Evolutionary conservation across 2,113 vertebrate genomes (phyloP).

Genomic region (Calidris pugnax): DNA sequence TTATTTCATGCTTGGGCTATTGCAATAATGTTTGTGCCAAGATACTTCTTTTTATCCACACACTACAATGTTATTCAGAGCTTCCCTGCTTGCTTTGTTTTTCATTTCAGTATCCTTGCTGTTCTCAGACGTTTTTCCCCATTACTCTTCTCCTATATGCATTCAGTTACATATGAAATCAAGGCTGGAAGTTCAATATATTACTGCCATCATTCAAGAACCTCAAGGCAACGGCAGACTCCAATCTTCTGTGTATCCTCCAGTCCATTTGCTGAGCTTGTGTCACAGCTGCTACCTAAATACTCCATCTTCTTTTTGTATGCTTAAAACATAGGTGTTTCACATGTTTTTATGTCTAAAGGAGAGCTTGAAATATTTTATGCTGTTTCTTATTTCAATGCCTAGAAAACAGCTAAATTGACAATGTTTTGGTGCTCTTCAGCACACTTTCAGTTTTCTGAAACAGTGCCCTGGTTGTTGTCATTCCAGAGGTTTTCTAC

Average conservation of each 20-base stretch:
- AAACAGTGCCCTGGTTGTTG: slow-evolving; percentile 3
- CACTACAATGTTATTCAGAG: not conserved
- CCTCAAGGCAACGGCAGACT: not conserved
- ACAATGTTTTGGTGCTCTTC: not conserved
- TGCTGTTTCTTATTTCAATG: not conserved
- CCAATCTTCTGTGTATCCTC: not conserved
- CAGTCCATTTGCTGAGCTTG: not conserved
- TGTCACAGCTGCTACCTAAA: not conserved
- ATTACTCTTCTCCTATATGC: not conserved
- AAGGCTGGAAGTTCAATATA: not conserved
- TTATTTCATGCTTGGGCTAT: slow-evolving; percentile 21
- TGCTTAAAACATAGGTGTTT: not conserved
- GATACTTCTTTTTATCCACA: not conserved
- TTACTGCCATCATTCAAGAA: not conserved
- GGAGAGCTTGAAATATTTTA: not conserved
- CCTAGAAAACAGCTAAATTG: not conserved
- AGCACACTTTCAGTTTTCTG: not conserved
- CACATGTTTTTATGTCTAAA: not conserved
- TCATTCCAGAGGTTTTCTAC: slow-evolving; percentile 29
- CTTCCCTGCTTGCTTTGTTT: not conserved
- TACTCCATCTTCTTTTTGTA: not conserved
- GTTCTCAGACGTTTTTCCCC: not conserved
- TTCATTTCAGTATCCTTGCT: not conserved
- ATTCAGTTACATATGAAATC: not conserved
- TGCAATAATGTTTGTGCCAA: not conserved